Percentiles rank a stretch among this genome's conserved stretches.
Conservation (phyloP, 2,888 invertebrate species). For the Synanthedon formicaeformis region DNA sequence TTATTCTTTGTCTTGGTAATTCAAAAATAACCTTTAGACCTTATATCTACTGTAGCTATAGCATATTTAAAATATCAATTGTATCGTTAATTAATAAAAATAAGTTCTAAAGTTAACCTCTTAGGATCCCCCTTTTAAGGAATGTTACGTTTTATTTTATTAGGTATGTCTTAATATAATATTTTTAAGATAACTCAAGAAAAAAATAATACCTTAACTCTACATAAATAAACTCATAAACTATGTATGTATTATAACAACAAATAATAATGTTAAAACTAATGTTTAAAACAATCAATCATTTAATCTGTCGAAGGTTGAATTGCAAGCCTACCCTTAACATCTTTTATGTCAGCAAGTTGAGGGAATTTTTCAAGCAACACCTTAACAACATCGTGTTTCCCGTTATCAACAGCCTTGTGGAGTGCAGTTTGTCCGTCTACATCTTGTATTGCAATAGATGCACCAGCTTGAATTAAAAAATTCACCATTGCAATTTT, state of each 20-base stretch:
- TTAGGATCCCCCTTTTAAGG: too few relatives aligned
- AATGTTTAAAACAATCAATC: not conserved
- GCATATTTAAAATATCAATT: too few relatives aligned
- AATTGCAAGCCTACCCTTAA: slow-evolving; percentile 50
- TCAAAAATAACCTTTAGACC: too few relatives aligned
- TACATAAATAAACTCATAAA: not conserved
- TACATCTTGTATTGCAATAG: slow-evolving; percentile 74
- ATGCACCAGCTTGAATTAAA: slow-evolving; percentile 74
- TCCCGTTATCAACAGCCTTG: slow-evolving; percentile 74
- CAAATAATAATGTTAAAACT: not conserved
- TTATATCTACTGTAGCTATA: too few relatives aligned
- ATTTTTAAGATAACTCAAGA: too few relatives aligned
- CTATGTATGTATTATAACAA: not conserved
- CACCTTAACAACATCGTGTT: slow-evolving; percentile 47
- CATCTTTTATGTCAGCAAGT: slow-evolving; percentile 38
- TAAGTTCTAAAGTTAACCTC: too few relatives aligned
- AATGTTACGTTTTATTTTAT: too few relatives aligned
- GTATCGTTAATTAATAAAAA: too few relatives aligned
- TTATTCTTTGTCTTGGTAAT: too few relatives aligned
- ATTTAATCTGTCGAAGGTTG: slow-evolving; percentile 17
- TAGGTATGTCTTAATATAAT: too few relatives aligned
- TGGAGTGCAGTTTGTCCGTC: slow-evolving; percentile 88
- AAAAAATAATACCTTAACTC: not conserved
- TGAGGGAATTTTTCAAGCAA: slow-evolving; percentile 46
- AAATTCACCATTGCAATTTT: slow-evolving; percentile 75